phyloP scores from a whole-genome alignment of 1,140 invertebrate genomes.

The Ips nitidus region DNA sequence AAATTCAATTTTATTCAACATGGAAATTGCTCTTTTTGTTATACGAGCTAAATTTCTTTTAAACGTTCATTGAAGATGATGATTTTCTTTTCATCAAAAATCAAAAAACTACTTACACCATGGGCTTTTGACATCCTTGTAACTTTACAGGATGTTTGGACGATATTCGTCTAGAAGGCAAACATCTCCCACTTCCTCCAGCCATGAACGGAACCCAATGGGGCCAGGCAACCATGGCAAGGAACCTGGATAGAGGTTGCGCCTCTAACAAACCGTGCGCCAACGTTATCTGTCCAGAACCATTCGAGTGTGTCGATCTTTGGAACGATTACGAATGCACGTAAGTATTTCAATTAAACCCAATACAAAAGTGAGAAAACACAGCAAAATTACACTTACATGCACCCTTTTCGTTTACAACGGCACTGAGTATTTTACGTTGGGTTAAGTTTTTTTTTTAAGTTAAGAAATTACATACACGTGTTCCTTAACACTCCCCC shows the following conservation, averaged over 20 bases:
- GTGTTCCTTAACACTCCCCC: too few species aligned
- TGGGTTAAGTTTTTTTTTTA: conserved; percentile 13
- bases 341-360: conserved; percentile 64
- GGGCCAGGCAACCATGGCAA: conserved; percentile 89
- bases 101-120: too few species aligned
- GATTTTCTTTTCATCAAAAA: too few species aligned
- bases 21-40: too few species aligned
- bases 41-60: too few species aligned
- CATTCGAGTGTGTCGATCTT: conserved; percentile 94
- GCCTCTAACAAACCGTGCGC: conserved; percentile 92
- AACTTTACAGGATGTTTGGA: conserved; percentile 71
- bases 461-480: too few species aligned
- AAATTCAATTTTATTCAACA: too few species aligned
- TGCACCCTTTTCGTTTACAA: conserved; percentile 39
- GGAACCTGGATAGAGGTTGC: conserved; percentile 88
- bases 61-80: too few species aligned
- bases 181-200: conserved; percentile 86
- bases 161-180: conserved; percentile 86
- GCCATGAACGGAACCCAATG: conserved; percentile 94
- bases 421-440: conserved; percentile 51
- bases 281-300: conserved; percentile 86
- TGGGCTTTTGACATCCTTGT: background rate
- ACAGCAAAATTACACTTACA: background rate
- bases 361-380: conserved; percentile 3
- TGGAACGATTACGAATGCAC: conserved; percentile 98